phyloP scores from a whole-genome alignment of 2,113 vertebrate species.

The Hippocampus guttulatus region DNA sequence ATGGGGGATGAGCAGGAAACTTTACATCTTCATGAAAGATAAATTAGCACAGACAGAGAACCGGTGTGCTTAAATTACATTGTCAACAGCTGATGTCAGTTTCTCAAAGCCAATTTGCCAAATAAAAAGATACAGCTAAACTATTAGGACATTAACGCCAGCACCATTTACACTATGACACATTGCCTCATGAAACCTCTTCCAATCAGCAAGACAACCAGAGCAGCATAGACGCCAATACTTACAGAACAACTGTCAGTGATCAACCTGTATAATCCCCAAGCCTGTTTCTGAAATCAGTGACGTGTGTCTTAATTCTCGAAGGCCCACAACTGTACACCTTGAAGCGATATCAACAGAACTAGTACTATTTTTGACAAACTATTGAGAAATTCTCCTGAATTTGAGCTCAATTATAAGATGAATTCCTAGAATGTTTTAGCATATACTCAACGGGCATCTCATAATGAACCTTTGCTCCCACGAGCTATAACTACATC shows the following conservation, averaged over 20 bases:
- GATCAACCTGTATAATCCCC: not conserved
- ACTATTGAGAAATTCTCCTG: constrained; percentile 7
- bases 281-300: constrained; percentile 12
- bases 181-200: not conserved
- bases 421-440: constrained; percentile 30
- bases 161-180: not conserved
- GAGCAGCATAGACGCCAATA: constrained; percentile 1
- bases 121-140: not conserved
- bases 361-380: constrained; percentile 13
- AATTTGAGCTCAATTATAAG: constrained; percentile 23
- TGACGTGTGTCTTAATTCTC: not conserved
- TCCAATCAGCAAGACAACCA: not conserved
- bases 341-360: constrained; percentile 31
- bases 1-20: constrained; percentile 14
- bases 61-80: not conserved
- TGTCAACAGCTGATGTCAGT: not conserved
- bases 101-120: not conserved
- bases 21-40: constrained; percentile 23
- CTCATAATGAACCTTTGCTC: constrained; percentile 23
- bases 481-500: constrained; percentile 28
- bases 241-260: constrained; percentile 1
- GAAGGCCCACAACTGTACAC: constrained; percentile 15
- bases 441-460: constrained; percentile 34
- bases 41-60: constrained; percentile 7
- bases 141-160: not conserved